A percentile compares a stretch with the other conserved stretches of the same genome.
These are phyloP conservation scores for Circaetus gallicus DNA, from an alignment of 2,113 vertebrate species.

Conservation along the genomic window DNA sequence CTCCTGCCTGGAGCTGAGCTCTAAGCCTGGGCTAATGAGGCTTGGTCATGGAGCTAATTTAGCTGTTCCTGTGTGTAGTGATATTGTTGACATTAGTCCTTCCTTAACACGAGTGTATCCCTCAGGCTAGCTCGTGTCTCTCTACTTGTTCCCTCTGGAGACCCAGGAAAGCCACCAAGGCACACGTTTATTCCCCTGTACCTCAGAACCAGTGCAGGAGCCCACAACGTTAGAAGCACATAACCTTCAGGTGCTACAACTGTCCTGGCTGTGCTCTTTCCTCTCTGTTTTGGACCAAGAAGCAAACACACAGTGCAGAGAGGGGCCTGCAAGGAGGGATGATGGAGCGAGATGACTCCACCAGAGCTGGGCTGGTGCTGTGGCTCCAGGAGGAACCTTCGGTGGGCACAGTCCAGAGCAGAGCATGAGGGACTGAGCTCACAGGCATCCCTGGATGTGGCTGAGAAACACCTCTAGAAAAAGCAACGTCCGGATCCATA, in stretches of 20 bases:
- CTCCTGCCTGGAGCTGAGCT: neutral
- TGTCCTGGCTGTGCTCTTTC: neutral
- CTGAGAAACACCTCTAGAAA: neutral
- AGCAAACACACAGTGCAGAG: neutral
- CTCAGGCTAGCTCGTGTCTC: neutral
- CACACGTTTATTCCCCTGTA: rapidly evolving
- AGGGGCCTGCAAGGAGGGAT: neutral
- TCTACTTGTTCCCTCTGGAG: neutral
- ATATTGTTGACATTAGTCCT: neutral
- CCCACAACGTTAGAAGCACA: rapidly evolving
- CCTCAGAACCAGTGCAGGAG: neutral
- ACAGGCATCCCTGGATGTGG: neutral
- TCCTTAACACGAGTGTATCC: neutral
- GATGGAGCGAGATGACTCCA: neutral
- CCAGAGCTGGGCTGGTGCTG: neutral
- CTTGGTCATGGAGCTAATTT: neutral
- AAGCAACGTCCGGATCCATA: neutral
- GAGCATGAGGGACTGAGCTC: neutral
- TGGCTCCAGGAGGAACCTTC: neutral
- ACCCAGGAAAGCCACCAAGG: neutral
- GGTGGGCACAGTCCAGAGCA: neutral
- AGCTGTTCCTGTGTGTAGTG: neutral
- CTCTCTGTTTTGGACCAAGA: neutral
- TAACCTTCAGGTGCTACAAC: neutral
- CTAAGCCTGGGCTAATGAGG: neutral